A percentile compares a stretch with the other conserved stretches of the same genome.
Conservation (phyloP, 2,113 vertebrate genomes). For the Neofelis nebulosa region DNA sequence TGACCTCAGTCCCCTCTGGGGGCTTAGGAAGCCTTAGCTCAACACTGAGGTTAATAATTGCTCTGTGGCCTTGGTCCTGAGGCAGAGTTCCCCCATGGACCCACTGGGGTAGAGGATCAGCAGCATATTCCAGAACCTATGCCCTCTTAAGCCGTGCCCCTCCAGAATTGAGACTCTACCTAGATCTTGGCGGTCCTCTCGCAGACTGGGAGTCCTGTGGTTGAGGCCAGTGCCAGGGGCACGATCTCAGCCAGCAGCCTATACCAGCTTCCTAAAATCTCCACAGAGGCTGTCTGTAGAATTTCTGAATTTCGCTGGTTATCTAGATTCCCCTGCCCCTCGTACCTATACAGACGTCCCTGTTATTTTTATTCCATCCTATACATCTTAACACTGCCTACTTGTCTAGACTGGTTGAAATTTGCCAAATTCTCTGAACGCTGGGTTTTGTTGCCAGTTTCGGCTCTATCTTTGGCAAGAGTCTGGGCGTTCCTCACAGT, state of each 20-base stretch:
- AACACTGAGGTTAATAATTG: background rate
- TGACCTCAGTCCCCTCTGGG: background rate
- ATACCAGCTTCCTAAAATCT: background rate
- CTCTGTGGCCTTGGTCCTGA: background rate
- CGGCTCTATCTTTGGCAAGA: background rate
- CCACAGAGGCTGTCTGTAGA: background rate
- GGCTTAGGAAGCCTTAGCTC: background rate
- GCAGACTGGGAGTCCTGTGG: background rate
- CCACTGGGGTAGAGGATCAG: background rate
- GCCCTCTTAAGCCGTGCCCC: background rate
- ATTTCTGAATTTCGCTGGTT: background rate
- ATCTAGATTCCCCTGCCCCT: background rate
- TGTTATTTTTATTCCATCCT: background rate
- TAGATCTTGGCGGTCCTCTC: background rate
- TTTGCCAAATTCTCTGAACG: background rate
- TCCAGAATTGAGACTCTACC: background rate
- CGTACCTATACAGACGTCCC: background rate
- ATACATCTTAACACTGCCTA: background rate
- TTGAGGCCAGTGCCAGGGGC: background rate
- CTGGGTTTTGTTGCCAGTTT: background rate
- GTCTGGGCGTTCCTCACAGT: background rate
- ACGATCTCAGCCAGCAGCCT: no score
- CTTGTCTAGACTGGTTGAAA: background rate
- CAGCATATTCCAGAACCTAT: background rate
- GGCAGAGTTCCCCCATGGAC: background rate